Conservation (phyloP, 2,888 invertebrate genomes). For the Diaprepes abbreviatus region DNA sequence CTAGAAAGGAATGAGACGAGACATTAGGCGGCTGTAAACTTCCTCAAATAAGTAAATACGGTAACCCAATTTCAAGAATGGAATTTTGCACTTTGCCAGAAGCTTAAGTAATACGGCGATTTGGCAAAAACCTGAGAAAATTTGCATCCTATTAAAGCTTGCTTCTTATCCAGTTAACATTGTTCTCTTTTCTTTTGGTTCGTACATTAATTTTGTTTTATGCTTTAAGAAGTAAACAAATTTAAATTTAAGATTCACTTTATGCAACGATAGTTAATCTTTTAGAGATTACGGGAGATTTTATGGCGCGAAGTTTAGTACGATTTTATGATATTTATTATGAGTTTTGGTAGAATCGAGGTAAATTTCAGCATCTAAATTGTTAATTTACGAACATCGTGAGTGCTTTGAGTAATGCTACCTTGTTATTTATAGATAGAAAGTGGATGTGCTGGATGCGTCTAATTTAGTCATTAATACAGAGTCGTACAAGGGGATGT, state of each 20-base stretch:
- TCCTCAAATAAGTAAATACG: constrained; percentile 50
- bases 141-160: constrained; percentile 32
- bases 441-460: too few species aligned
- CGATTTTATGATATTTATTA: too few species aligned
- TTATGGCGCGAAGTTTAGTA: too few species aligned
- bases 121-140: constrained; percentile 25
- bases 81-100: constrained; percentile 50
- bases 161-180: constrained; percentile 4
- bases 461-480: too few species aligned
- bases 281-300: background rate
- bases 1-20: constrained; percentile 41
- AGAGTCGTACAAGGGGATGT: too few species aligned
- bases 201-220: constrained; percentile 1
- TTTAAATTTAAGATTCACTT: background rate
- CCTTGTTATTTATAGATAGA: too few species aligned
- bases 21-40: constrained; percentile 50
- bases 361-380: too few species aligned
- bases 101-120: constrained; percentile 45
- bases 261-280: background rate
- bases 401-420: too few species aligned
- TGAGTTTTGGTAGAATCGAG: too few species aligned
- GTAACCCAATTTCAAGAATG: constrained; percentile 51
- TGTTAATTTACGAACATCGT: too few species aligned
- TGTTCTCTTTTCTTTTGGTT: constrained; percentile 12
- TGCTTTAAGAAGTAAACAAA: background rate